These are phyloP conservation scores for Notodonta dromedarius DNA, from an alignment of 2,888 invertebrate species.

Conservation along the genomic window DNA sequence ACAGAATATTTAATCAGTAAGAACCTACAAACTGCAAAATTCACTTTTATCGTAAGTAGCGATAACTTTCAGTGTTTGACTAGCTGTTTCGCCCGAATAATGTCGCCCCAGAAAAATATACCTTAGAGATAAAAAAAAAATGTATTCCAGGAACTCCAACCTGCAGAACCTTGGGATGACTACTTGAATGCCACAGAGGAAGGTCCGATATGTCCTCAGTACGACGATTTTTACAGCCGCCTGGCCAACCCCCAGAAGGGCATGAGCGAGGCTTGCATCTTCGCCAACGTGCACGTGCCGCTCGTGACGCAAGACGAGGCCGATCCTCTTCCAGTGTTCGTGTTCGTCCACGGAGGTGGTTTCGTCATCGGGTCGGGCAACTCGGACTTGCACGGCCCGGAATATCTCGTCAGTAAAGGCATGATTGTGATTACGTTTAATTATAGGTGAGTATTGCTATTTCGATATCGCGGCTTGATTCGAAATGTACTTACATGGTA, in stretches of 20 bases:
- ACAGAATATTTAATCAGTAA: too few relatives aligned
- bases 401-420: constrained; percentile 47
- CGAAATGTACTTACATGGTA: too few relatives aligned
- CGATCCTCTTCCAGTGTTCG: constrained; percentile 57
- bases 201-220: constrained; percentile 83
- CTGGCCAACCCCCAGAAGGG: constrained; percentile 28
- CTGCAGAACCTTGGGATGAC: constrained; percentile 65
- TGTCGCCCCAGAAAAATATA: too few relatives aligned
- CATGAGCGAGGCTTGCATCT: constrained; percentile 50
- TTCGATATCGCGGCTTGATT: neutral
- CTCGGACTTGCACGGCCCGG: constrained; percentile 50
- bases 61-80: neutral
- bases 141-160: constrained; percentile 36
- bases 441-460: constrained; percentile 37
- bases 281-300: constrained; percentile 48
- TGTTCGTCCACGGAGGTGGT: constrained; percentile 69
- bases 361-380: constrained; percentile 43
- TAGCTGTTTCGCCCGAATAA: too few relatives aligned
- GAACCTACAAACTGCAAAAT: too few relatives aligned
- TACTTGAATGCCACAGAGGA: constrained; percentile 79
- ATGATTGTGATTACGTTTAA: constrained; percentile 55
- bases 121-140: too few relatives aligned
- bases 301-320: constrained; percentile 9
- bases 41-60: neutral
- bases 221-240: constrained; percentile 50